Conservation (phyloP, 2,888 invertebrate genomes). For the Escarpia spicata region DNA sequence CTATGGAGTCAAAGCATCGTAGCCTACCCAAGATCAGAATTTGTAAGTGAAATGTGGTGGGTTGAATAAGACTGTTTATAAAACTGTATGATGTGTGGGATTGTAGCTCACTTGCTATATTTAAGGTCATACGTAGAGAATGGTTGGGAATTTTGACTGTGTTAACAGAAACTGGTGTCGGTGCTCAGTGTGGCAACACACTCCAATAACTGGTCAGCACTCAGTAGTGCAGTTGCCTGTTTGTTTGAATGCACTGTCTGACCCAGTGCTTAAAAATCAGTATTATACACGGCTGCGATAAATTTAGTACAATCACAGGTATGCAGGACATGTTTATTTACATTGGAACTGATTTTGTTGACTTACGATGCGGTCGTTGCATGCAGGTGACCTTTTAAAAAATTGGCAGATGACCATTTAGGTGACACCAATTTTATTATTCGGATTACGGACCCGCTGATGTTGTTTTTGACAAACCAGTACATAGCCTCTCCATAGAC, state of each 20-base stretch:
- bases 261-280: neutral
- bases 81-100: neutral
- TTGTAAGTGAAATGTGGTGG: neutral
- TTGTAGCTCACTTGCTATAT: neutral
- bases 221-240: neutral
- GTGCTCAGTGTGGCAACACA: neutral
- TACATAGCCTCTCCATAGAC: too few species aligned
- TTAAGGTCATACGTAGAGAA: neutral
- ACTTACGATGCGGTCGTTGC: too few species aligned
- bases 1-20: neutral
- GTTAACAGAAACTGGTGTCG: neutral
- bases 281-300: too few species aligned
- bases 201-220: too few species aligned
- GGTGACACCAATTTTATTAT: too few species aligned
- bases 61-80: neutral
- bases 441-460: too few species aligned
- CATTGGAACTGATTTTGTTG: too few species aligned
- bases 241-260: neutral
- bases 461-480: too few species aligned
- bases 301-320: too few species aligned
- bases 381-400: too few species aligned
- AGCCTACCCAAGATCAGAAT: conserved; percentile 12
- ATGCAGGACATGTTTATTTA: too few species aligned
- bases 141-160: neutral
- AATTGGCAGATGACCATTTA: too few species aligned